Percentiles rank a stretch among this genome's conserved stretches.
Conservation (phyloP, 1,140 invertebrate genomes). For the Lasaia peninsularis region DNA sequence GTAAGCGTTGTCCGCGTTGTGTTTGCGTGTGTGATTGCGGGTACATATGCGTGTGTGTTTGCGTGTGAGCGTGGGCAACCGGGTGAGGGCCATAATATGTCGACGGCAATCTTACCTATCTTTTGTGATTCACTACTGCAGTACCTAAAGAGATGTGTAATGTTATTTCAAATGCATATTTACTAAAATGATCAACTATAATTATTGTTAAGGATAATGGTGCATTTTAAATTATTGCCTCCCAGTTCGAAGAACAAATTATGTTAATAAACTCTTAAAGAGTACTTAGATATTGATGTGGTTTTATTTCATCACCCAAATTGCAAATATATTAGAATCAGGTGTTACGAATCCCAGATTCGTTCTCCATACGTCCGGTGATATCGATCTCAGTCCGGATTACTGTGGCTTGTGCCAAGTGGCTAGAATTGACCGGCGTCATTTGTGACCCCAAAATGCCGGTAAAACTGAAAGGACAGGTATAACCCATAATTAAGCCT, state of each 20-base stretch:
- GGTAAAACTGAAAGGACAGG: too few relatives aligned
- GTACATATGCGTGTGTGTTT: background rate
- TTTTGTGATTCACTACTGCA: slow-evolving; percentile 36
- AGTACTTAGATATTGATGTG: background rate
- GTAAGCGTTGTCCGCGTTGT: background rate
- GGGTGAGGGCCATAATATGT: background rate
- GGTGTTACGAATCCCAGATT: too few relatives aligned
- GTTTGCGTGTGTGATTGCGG: slow-evolving; percentile 5
- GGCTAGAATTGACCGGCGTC: too few relatives aligned
- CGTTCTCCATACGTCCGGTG: too few relatives aligned
- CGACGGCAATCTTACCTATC: slow-evolving; percentile 11
- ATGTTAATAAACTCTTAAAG: slow-evolving; percentile 9
- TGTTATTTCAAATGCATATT: slow-evolving; percentile 28
- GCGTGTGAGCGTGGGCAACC: background rate
- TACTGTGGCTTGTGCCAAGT: too few relatives aligned
- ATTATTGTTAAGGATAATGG: slow-evolving; percentile 13
- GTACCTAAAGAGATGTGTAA: slow-evolving; percentile 30
- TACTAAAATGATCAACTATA: slow-evolving; percentile 22
- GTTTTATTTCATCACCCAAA: background rate
- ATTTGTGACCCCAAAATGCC: too few relatives aligned
- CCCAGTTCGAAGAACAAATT: slow-evolving; percentile 3
- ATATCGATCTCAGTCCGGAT: too few relatives aligned
- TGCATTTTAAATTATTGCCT: slow-evolving; percentile 10
- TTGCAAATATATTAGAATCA: too few relatives aligned
- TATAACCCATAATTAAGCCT: too few relatives aligned